Conservation (phyloP, 2,888 invertebrate genomes). For the Phytoseiulus persimilis region DNA sequence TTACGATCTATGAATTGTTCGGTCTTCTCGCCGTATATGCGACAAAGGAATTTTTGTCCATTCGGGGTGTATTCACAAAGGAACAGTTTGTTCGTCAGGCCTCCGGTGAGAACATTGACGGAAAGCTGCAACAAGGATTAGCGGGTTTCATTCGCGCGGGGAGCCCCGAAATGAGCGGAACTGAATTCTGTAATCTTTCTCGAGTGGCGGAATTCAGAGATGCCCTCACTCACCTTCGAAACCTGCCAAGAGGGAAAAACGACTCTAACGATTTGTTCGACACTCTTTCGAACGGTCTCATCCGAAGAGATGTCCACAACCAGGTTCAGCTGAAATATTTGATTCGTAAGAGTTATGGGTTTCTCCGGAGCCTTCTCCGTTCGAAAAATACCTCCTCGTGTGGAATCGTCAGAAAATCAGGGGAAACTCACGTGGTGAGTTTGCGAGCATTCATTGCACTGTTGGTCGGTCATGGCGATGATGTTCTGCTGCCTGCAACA, state of each 20-base stretch:
- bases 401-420: no score
- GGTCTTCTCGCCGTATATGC: slow-evolving; percentile 86
- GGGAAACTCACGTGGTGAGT: background rate
- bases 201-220: no score
- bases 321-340: background rate
- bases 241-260: background rate
- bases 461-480: background rate
- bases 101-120: slow-evolving; percentile 78
- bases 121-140: slow-evolving; percentile 40
- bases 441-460: background rate
- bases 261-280: background rate
- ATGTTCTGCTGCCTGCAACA: background rate
- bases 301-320: background rate
- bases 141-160: no score
- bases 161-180: no score
- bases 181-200: no score
- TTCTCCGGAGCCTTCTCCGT: background rate
- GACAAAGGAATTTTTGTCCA: slow-evolving; percentile 68
- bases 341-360: background rate
- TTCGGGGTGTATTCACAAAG: slow-evolving; percentile 58
- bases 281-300: background rate
- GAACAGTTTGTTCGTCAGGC: slow-evolving; percentile 82
- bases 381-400: background rate
- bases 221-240: background rate
- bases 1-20: slow-evolving; percentile 81